Percentiles rank a stretch among this genome's conserved stretches.
These are phyloP conservation scores for Ursus arctos DNA, from an alignment of 2,113 vertebrate species.

Conservation along the genomic window DNA sequence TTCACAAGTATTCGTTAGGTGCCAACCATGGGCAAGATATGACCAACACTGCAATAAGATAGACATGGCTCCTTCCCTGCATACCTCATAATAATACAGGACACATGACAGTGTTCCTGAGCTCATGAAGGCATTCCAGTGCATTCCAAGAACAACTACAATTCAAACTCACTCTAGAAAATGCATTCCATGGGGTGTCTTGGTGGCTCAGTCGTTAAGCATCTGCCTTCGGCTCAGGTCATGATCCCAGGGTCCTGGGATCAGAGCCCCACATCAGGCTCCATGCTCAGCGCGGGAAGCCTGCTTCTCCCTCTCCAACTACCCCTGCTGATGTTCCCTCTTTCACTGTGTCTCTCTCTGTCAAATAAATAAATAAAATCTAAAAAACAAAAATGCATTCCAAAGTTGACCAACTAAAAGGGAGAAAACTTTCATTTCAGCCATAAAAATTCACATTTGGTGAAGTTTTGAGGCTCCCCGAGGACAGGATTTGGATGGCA, in stretches of 20 bases:
- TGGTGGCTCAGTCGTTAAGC: too few relatives aligned
- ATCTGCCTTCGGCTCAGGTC: too few relatives aligned
- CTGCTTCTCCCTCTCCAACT: too few relatives aligned
- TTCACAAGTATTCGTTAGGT: background rate
- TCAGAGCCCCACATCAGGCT: too few relatives aligned
- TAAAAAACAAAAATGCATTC: background rate
- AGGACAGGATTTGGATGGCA: background rate
- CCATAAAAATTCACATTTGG: background rate
- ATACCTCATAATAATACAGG: background rate
- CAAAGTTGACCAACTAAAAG: conserved; percentile 1
- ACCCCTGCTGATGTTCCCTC: too few relatives aligned
- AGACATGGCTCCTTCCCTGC: background rate
- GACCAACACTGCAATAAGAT: background rate
- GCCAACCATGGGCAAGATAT: background rate
- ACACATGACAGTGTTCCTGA: background rate
- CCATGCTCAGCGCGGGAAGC: too few relatives aligned
- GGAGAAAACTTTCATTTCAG: background rate
- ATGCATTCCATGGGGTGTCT: background rate
- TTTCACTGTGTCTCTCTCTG: too few relatives aligned
- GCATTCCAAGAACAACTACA: background rate
- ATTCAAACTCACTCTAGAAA: background rate
- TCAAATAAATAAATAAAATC: too few relatives aligned
- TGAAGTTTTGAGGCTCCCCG: background rate
- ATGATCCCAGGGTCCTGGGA: too few relatives aligned
- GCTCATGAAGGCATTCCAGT: background rate